These are phyloP conservation scores for Coracias cyanogaster DNA, from an alignment of 2,797 vertebrate genomes.

Conservation along the genomic window DNA sequence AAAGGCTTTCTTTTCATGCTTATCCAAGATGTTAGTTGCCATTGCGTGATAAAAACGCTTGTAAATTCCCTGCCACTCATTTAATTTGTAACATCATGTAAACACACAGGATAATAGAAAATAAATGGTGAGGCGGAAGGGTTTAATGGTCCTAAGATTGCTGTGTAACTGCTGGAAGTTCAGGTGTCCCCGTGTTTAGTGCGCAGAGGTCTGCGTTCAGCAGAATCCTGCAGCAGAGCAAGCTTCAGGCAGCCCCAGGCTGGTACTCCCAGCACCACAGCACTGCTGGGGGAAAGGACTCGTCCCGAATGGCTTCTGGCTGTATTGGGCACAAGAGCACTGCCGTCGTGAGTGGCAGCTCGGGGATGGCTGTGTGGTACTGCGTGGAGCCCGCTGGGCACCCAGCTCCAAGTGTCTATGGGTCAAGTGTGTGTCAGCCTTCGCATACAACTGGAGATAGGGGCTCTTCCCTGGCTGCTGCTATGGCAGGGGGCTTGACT, in stretches of 20 bases:
- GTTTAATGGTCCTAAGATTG: background rate
- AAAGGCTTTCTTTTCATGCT: background rate
- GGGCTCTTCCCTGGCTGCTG: background rate
- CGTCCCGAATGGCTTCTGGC: rapidly evolving
- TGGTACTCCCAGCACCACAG: background rate
- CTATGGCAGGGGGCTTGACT: background rate
- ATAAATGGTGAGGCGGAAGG: rapidly evolving
- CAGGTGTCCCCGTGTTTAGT: background rate
- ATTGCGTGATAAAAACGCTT: background rate
- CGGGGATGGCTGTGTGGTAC: too few relatives aligned
- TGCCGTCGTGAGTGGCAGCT: rapidly evolving
- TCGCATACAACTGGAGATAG: rapidly evolving
- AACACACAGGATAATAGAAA: background rate
- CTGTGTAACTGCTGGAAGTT: background rate
- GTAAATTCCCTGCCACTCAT: background rate
- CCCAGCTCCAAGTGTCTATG: background rate
- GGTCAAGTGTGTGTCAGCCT: background rate
- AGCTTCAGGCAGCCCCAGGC: background rate
- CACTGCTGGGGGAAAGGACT: rapidly evolving
- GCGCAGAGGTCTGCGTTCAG: background rate
- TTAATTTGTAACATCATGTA: background rate
- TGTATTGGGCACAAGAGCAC: background rate
- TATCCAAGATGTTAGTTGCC: background rate
- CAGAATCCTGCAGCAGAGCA: background rate
- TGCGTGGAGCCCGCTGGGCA: background rate